Base-by-base conservation (phyloP, 2,113 vertebrate species). In the Oxyura jamaicensis region DNA sequence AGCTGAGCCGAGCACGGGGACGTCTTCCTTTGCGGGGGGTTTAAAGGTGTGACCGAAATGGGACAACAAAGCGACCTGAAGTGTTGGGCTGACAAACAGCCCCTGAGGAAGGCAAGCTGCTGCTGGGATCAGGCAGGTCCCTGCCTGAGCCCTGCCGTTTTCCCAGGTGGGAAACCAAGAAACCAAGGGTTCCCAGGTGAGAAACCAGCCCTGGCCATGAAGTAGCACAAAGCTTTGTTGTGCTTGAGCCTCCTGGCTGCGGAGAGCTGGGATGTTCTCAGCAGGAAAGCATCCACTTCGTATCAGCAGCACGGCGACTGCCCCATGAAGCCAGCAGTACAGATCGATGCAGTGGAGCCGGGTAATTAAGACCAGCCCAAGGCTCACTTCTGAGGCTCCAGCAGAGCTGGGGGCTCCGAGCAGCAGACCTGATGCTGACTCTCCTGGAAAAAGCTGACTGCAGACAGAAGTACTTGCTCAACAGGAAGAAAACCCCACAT, bases 261-360 rank as follows among this genome's bases (percentile, higher is more conserved):
- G 55, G 56, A 22, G 28, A 46, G 42, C 8, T 78, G 68, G 14
- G 46, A 21, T 52, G 69, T 22, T 55, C 53, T 79, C 60, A 6
- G 3, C 1, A 33, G 35, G 74, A 53, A 87, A 88, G 17, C 39
- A 33, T 25, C 73, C 42, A 60, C 60, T 80, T 52, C 62, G 42
- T 22, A 18, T 13, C 42, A 77, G 63, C 48, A 91, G 59, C 36
- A 58, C 26, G 46, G 19, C 80, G 91, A 33, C 60, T 71, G 42
- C 72, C 71, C 0, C 2, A 63, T 83, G 97, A 91, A 82, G 81
- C 31, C 72, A 68, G 72, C 29, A 71, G 80, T 91, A 95, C 95
- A 95, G 93, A 97, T 96, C 86, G 95, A 93, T 96, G 67, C 86
- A 86, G 93, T 90, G 94, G 95, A 92, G 95, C 95, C 83, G 89